A percentile compares a stretch with the other conserved stretches of the same genome.
Evolutionary conservation across 2,888 invertebrate species (phyloP).

Genomic region (Tubulanus polymorphus): DNA sequence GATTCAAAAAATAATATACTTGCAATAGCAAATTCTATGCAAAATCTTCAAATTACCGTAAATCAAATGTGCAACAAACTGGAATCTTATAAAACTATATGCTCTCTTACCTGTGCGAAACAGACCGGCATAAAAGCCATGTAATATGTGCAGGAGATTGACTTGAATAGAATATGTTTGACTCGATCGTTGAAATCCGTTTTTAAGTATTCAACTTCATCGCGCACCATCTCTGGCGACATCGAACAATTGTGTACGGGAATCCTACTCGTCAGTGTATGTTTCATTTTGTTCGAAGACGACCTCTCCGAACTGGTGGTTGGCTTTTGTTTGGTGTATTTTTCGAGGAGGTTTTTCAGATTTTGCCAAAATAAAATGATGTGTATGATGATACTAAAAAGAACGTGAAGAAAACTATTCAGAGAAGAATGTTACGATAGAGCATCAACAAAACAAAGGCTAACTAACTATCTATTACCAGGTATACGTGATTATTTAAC

Average conservation of each 20-base stretch:
- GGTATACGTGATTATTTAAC: too few species aligned
- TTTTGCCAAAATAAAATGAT: conserved; percentile 73
- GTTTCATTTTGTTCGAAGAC: too few species aligned
- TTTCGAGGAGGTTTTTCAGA: conserved; percentile 44
- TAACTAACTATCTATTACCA: too few species aligned
- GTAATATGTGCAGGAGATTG: conserved; percentile 81
- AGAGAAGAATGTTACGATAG: neutral
- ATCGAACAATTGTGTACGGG: conserved; percentile 52
- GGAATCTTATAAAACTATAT: too few species aligned
- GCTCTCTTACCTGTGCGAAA: conserved; percentile 72
- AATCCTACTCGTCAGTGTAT: too few species aligned
- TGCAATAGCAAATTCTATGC: too few species aligned
- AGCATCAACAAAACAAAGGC: neutral
- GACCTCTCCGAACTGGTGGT: too few species aligned
- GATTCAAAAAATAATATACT: too few species aligned
- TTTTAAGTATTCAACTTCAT: conserved; percentile 79
- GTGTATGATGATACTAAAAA: conserved; percentile 49
- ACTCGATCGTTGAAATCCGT: conserved; percentile 84
- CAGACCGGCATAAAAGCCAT: conserved; percentile 84
- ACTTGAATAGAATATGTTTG: conserved; percentile 82
- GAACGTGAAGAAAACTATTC: neutral
- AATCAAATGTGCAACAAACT: too few species aligned
- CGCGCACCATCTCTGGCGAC: conserved; percentile 59
- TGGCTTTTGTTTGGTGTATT: conserved; percentile 20
- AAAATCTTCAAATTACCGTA: too few species aligned